Evolutionary conservation across 2,113 vertebrate genomes (phyloP).

Genomic region (Ciconia boyciana): DNA sequence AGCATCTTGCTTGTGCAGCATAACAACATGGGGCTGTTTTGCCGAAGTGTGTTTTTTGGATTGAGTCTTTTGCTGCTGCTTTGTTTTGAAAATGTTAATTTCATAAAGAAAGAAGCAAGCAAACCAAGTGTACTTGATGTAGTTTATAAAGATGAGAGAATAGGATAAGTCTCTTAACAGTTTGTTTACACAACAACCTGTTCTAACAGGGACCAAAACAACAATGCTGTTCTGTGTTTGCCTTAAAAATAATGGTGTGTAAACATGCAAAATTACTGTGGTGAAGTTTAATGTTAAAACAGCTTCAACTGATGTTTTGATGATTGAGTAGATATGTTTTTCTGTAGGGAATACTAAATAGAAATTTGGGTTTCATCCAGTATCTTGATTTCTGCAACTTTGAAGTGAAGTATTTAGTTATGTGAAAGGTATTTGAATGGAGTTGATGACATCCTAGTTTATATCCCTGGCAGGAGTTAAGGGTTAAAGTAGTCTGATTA

Average conservation of each 20-base stretch:
- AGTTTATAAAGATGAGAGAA: neutral
- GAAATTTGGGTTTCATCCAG: neutral
- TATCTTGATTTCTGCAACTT: neutral
- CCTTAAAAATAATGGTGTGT: neutral
- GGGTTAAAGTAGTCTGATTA: neutral
- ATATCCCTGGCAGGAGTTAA: neutral
- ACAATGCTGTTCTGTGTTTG: neutral
- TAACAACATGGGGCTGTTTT: neutral
- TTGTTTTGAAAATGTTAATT: neutral
- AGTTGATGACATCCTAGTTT: neutral
- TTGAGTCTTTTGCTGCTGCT: neutral
- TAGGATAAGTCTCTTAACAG: neutral
- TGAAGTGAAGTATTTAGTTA: neutral
- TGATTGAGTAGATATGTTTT: neutral
- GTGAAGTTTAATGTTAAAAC: neutral
- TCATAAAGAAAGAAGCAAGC: neutral
- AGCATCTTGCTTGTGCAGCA: neutral
- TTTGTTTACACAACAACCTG: neutral
- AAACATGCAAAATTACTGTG: neutral
- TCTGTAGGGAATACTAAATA: neutral
- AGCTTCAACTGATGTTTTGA: neutral
- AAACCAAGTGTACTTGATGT: neutral
- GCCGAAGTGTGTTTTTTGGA: neutral
- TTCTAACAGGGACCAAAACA: neutral
- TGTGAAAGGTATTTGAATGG: neutral